A percentile compares a stretch with the other conserved stretches of the same genome.
phyloP scores from a whole-genome alignment of 2,113 vertebrate genomes.

The Otolemur garnettii region DNA sequence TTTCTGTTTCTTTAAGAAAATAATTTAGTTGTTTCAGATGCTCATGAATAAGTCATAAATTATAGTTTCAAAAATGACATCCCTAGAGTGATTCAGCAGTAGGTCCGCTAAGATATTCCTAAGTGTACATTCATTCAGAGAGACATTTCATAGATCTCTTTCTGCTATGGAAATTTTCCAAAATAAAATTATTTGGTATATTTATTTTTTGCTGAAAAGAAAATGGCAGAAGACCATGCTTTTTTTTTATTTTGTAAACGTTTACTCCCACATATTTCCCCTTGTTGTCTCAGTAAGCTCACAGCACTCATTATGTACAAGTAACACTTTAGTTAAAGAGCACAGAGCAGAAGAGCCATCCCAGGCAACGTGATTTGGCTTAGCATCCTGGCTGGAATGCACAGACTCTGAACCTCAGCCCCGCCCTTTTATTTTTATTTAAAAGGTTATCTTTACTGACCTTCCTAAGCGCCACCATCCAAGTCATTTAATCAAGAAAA shows the following conservation, averaged over 20 bases:
- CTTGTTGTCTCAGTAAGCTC: not conserved
- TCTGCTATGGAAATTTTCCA: not conserved
- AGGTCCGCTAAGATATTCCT: not conserved
- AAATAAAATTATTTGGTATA: not conserved
- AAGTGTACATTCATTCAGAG: slow-evolving; percentile 30
- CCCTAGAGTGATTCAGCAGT: not conserved
- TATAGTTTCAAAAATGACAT: not conserved
- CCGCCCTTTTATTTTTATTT: not conserved
- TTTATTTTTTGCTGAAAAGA: slow-evolving; percentile 18
- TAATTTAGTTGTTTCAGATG: slow-evolving; percentile 13
- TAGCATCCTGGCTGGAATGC: not conserved
- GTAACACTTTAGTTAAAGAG: not conserved
- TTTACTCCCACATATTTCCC: not conserved
- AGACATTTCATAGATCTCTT: not conserved
- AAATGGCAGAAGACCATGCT: not conserved
- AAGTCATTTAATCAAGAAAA: slow-evolving; percentile 51
- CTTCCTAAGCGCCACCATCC: not conserved
- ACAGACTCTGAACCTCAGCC: not conserved
- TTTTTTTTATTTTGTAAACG: not conserved
- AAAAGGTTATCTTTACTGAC: not conserved
- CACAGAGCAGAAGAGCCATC: not conserved
- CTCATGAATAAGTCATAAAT: not conserved
- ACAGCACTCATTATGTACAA: not conserved
- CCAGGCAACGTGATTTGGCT: not conserved
- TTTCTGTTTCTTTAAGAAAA: not conserved